Evolutionary conservation across 2,888 invertebrate genomes (phyloP).

Genomic region (Eupithecia tripunctaria): DNA sequence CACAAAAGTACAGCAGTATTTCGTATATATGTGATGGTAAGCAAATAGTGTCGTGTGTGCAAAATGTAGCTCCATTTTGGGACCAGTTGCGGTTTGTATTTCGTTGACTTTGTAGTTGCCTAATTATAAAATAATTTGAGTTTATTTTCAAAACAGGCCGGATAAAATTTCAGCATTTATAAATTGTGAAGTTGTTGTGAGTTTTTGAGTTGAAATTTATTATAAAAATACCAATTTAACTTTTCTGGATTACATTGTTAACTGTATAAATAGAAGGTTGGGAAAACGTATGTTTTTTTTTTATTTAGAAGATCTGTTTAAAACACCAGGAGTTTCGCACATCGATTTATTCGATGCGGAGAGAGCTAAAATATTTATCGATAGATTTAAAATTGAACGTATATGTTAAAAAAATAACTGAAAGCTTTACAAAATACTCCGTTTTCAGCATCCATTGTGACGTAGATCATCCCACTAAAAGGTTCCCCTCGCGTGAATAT

Average conservation of each 20-base stretch:
- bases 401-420: background rate
- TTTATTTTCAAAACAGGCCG: background rate
- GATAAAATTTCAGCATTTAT: background rate
- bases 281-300: background rate
- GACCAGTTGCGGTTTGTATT: constrained; percentile 2
- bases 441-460: constrained; percentile 6
- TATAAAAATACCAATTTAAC: no score
- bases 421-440: background rate
- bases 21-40: constrained; percentile 12
- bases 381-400: background rate
- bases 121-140: constrained; percentile 1
- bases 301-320: background rate
- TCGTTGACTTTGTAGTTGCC: constrained; percentile 5
- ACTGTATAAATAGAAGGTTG: background rate
- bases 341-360: background rate
- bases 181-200: no score
- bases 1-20: background rate
- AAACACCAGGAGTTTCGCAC: background rate
- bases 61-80: constrained; percentile 15
- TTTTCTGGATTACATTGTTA: background rate
- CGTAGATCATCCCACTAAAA: constrained; percentile 30
- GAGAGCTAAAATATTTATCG: background rate
- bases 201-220: no score
- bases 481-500: constrained; percentile 29
- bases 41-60: constrained; percentile 21